Conservation (phyloP, 1,140 invertebrate species). For the Leptopilina boulardi region DNA sequence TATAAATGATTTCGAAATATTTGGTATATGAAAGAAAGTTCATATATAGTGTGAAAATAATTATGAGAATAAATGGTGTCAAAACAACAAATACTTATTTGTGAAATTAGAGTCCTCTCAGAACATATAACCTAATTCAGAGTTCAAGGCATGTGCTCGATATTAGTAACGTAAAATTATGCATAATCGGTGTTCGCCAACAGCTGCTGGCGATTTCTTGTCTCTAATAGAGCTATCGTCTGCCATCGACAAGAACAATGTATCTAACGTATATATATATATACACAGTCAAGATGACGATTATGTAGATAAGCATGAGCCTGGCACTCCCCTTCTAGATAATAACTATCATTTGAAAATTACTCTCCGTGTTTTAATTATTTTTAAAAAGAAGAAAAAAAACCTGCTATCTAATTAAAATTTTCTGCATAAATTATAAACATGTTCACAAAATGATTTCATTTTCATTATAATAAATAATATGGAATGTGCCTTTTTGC, state of each 20-base stretch:
- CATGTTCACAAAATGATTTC: neutral
- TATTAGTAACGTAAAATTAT: slow-evolving; percentile 67
- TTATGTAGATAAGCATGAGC: slow-evolving; percentile 5
- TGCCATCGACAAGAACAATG: slow-evolving; percentile 54
- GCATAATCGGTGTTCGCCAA: slow-evolving; percentile 63
- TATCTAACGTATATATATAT: slow-evolving; percentile 33
- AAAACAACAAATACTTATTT: slow-evolving; percentile 43
- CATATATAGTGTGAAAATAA: neutral
- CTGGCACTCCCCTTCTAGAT: neutral
- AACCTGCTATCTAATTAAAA: slow-evolving; percentile 12
- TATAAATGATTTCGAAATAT: no score
- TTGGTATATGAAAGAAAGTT: neutral
- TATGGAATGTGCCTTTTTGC: neutral
- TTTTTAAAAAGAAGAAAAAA: slow-evolving; percentile 13
- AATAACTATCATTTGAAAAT: slow-evolving; percentile 10
- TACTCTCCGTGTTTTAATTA: slow-evolving; percentile 8
- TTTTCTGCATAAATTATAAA: slow-evolving; percentile 11
- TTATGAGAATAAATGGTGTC: slow-evolving; percentile 19
- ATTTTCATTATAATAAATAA: neutral
- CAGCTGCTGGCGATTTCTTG: slow-evolving; percentile 62
- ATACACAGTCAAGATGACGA: slow-evolving; percentile 1
- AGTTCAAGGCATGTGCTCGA: slow-evolving; percentile 64
- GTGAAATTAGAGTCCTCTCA: slow-evolving; percentile 56
- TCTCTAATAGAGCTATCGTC: slow-evolving; percentile 54
- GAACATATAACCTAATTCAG: slow-evolving; percentile 62